Conservation (phyloP, 2,888 invertebrate genomes). For the Unio delphinus region DNA sequence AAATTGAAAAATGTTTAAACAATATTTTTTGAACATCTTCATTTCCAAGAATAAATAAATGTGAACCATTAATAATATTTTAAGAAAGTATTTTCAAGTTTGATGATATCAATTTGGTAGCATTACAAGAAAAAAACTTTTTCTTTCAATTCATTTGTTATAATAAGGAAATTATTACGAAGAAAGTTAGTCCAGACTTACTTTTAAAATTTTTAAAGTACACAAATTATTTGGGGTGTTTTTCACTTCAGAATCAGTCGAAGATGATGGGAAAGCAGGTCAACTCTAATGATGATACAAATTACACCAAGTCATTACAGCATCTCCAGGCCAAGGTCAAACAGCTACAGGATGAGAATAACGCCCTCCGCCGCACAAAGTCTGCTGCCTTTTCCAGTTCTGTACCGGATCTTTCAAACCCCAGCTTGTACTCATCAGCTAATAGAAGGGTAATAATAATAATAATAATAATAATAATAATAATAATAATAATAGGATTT, state of each 20-base stretch:
- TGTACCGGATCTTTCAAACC: slow-evolving; percentile 45
- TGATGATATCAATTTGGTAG: too few relatives aligned
- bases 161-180: too few relatives aligned
- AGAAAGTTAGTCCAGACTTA: too few relatives aligned
- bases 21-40: too few relatives aligned
- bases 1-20: too few relatives aligned
- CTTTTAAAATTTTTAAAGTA: neutral
- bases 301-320: slow-evolving; percentile 39
- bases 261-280: slow-evolving; percentile 2
- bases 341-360: slow-evolving; percentile 60
- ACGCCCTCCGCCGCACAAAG: slow-evolving; percentile 40
- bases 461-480: too few relatives aligned
- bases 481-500: too few relatives aligned
- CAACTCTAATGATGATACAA: slow-evolving; percentile 26
- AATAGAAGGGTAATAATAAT: slow-evolving; percentile 25
- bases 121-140: too few relatives aligned
- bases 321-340: slow-evolving; percentile 57
- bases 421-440: slow-evolving; percentile 21
- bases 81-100: too few relatives aligned
- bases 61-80: too few relatives aligned
- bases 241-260: slow-evolving; percentile 11
- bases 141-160: too few relatives aligned
- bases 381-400: slow-evolving; percentile 36
- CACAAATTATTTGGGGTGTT: neutral
- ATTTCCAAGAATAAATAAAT: too few relatives aligned